phyloP scores from a whole-genome alignment of 2,113 vertebrate species.

The Cricetomys ansorgei region DNA sequence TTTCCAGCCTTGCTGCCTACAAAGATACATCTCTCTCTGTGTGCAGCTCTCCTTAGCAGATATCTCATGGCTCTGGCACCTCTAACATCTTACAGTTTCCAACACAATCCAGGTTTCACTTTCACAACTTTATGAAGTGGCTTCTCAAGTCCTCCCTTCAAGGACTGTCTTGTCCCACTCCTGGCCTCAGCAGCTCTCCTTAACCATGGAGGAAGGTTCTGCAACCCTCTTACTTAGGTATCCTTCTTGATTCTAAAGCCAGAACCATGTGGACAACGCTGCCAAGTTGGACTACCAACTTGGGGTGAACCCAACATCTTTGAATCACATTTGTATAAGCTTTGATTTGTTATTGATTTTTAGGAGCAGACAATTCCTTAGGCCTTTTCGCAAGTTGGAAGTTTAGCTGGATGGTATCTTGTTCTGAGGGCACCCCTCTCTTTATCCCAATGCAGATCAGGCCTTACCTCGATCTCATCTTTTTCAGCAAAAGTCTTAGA shows the following conservation, averaged over 20 bases:
- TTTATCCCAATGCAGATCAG: neutral
- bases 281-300: neutral
- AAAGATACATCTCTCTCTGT: neutral
- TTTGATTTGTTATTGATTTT: neutral
- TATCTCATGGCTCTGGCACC: neutral
- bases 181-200: neutral
- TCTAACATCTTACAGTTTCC: neutral
- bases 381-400: neutral
- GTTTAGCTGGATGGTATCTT: neutral
- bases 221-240: neutral
- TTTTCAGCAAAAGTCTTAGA: neutral
- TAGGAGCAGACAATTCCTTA: neutral
- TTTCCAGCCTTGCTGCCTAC: neutral
- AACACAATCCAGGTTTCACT: neutral
- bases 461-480: neutral
- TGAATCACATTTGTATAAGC: neutral
- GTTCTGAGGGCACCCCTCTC: neutral
- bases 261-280: neutral
- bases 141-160: neutral
- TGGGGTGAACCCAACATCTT: neutral
- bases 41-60: neutral
- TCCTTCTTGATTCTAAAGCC: neutral
- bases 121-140: neutral
- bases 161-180: neutral
- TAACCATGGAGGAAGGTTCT: neutral